Base-by-base conservation (phyloP, 2,113 vertebrate genomes). In the Odocoileus hemionus region DNA sequence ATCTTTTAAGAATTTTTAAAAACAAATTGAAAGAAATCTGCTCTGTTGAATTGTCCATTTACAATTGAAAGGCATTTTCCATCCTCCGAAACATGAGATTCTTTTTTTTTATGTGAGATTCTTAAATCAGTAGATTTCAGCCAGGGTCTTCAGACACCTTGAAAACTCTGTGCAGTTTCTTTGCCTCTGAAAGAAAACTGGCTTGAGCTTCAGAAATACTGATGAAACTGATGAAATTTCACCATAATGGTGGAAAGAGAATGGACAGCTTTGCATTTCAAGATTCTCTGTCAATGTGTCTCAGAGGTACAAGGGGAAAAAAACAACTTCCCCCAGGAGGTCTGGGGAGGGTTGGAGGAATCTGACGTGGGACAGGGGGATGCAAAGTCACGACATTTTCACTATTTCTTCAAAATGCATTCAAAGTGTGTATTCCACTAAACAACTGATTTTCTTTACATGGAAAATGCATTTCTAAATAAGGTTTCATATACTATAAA, bases 331-430 rank as follows among this genome's bases (percentile, higher is more conserved):
- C 50, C 50, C 19, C 11, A 2, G 43, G 58, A 64, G 23, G 21
- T 82, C 36, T 82, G 58, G 47, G 47, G 19, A 19, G 28, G 6
- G 2, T 10, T 12, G 23, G 17, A 45, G 55, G 55, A n/a, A 28
- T 4, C 36, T 12, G 28, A 39, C 2, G 2, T 10, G 0, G 30
- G 28, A 3, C 17, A 21, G 47, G 1, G 1, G 1, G 5, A 43
- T 5, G 5, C 57, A 28, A 60, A 76, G 10, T 80, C 55, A 8
- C 1, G 0, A 7, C 0, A 2, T 70, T 30, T 67, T 47, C 14
- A 12, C 45, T 30, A 4, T 50, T 83, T 89, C 36, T 89, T 55
- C 60, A 47, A 25, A 83, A 70, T 23, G 11, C 23, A 6, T 36
- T n/a, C 50, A 23, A 23, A 58, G 50, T 47, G 16, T 36, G 76